These are phyloP conservation scores for Agriopis aurantiaria DNA, from an alignment of 2,888 invertebrate genomes.

Conservation along the genomic window DNA sequence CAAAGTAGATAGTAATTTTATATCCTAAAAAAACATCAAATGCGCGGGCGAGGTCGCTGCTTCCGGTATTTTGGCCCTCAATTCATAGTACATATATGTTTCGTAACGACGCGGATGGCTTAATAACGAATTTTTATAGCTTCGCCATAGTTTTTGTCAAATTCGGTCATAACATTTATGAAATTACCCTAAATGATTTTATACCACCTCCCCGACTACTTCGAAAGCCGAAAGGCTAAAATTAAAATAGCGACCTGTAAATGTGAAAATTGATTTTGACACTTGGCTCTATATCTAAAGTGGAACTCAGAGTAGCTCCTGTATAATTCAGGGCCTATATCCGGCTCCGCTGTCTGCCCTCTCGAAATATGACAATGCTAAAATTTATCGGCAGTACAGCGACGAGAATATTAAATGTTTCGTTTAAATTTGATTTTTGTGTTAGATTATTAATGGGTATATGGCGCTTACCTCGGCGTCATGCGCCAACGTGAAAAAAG, in stretches of 20 bases:
- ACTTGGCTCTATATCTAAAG: conserved; percentile 70
- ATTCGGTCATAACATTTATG: too few relatives aligned
- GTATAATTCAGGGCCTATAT: conserved; percentile 75
- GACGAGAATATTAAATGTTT: conserved; percentile 25
- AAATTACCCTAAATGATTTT: not conserved
- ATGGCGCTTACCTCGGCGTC: too few relatives aligned
- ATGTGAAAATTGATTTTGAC: conserved; percentile 82
- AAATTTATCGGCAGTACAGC: conserved; percentile 58
- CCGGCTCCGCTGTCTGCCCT: conserved; percentile 60
- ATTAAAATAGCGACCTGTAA: conserved; percentile 79
- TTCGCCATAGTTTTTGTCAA: too few relatives aligned
- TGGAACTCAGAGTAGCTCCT: conserved; percentile 63
- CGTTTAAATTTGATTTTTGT: conserved; percentile 18
- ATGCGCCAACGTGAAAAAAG: too few relatives aligned
- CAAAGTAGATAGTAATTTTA: too few relatives aligned
- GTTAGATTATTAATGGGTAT: not conserved
- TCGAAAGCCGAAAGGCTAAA: conserved; percentile 61
- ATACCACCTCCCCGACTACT: conserved; percentile 54
- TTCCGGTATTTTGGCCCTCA: too few relatives aligned
- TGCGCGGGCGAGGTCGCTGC: too few relatives aligned
- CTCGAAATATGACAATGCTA: conserved; percentile 65
- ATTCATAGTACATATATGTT: not conserved
- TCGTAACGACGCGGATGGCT: not conserved
- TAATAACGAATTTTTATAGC: not conserved
- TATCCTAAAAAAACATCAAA: too few relatives aligned